Evolutionary conservation across 92 coral and sea anemone species (phyloP).

Genomic region (Umimayanthus kanabou): DNA sequence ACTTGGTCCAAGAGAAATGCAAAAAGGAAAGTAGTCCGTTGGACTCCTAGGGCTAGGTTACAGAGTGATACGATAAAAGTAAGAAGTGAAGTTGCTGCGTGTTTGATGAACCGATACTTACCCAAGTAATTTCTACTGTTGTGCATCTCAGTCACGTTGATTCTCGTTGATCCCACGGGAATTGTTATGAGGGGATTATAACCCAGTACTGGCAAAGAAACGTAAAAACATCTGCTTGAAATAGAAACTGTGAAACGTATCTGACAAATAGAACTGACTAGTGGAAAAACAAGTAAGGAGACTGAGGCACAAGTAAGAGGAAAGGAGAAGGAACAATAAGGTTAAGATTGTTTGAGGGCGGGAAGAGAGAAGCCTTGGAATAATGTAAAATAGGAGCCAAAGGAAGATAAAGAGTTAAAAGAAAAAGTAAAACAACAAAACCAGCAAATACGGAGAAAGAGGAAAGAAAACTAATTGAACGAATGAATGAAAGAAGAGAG

Average conservation of each 20-base stretch:
- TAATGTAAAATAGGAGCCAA: neutral
- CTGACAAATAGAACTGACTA: neutral
- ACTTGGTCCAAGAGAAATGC: too few relatives aligned
- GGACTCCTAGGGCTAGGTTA: neutral
- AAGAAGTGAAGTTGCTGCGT: neutral
- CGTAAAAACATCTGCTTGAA: neutral
- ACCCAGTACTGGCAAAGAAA: constrained; percentile 66
- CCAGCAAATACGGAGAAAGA: neutral
- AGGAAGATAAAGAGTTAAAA: neutral
- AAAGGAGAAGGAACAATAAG: too few relatives aligned
- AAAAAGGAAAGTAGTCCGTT: too few relatives aligned
- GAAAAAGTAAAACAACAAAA: neutral
- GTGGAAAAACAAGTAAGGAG: neutral
- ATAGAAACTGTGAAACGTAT: neutral
- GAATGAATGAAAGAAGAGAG: too few relatives aligned
- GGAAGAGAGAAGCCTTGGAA: neutral
- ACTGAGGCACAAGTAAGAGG: too few relatives aligned
- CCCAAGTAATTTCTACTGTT: constrained; percentile 90
- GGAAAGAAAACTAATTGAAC: neutral
- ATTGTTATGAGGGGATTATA: constrained; percentile 94
- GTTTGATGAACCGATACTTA: constrained; percentile 30
- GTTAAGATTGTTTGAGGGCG: neutral
- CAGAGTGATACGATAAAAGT: neutral
- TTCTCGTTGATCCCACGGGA: constrained; percentile 90
- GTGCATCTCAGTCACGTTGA: constrained; percentile 86